Evolutionary conservation across 2,113 vertebrate genomes (phyloP).

Genomic region (Hemibagrus wyckioides): DNA sequence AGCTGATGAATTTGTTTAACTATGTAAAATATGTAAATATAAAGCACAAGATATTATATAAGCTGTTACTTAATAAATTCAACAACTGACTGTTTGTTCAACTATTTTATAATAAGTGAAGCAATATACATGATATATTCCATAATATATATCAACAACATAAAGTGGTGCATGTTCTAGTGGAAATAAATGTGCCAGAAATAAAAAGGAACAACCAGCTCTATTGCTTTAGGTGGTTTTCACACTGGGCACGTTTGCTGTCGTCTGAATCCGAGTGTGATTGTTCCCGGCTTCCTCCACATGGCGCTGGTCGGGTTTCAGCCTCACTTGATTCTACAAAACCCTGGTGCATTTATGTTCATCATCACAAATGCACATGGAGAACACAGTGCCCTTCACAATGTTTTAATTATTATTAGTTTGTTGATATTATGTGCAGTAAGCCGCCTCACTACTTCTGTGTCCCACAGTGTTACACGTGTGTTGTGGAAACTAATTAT

Average conservation of each 20-base stretch:
- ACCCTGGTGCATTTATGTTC: no score
- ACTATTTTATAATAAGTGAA: not conserved
- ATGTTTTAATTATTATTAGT: no score
- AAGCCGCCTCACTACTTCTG: not conserved
- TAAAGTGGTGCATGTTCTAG: not conserved
- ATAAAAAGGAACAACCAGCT: not conserved
- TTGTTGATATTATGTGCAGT: no score
- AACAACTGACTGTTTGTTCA: not conserved
- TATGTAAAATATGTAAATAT: constrained; percentile 36
- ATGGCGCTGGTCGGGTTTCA: no score
- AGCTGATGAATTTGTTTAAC: constrained; percentile 28
- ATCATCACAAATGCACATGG: no score
- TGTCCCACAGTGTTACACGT: no score
- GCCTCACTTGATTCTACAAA: no score
- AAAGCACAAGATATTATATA: not conserved
- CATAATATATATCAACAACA: not conserved
- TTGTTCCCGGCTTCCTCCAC: no score
- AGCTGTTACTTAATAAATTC: not conserved
- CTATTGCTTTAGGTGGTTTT: not conserved
- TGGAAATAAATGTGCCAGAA: not conserved
- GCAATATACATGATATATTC: not conserved
- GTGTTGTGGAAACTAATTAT: no score
- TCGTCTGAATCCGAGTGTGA: not conserved
- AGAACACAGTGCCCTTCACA: no score
- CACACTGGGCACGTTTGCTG: no score